Percentiles rank a stretch among this genome's conserved stretches.
phyloP scores from a whole-genome alignment of 2,113 vertebrate species.

The Illadopsis cleaveri region DNA sequence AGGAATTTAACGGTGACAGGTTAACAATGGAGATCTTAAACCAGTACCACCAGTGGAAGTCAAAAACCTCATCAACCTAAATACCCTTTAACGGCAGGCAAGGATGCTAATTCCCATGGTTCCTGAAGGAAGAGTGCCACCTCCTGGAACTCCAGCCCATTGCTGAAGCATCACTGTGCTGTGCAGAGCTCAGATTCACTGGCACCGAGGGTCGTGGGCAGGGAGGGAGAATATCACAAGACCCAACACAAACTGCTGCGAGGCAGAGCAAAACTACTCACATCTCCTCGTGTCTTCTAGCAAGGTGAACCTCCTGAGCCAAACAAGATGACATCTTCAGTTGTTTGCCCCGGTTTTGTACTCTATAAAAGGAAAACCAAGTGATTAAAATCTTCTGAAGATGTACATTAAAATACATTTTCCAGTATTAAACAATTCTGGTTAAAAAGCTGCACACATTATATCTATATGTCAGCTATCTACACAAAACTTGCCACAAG shows the following conservation, averaged over 20 bases:
- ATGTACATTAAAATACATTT: not conserved
- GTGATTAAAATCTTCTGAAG: not conserved
- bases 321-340: slow-evolving; percentile 69
- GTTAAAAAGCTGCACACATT: not conserved
- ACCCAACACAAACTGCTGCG: not conserved
- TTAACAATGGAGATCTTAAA: slow-evolving; percentile 9
- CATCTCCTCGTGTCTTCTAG: slow-evolving; percentile 83
- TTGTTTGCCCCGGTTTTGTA: not conserved
- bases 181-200: not conserved
- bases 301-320: slow-evolving; percentile 76
- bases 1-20: not conserved
- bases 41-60: not conserved
- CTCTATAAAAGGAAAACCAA: slow-evolving; percentile 50
- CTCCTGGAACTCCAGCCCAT: slow-evolving; percentile 47
- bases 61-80: not conserved
- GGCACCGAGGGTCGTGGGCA: not conserved
- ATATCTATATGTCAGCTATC: not conserved
- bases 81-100: not conserved
- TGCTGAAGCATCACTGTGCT: not conserved
- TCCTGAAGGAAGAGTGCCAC: slow-evolving; percentile 57
- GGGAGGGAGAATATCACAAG: not conserved
- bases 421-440: not conserved
- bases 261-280: slow-evolving; percentile 67
- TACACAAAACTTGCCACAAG: not conserved
- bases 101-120: not conserved